phyloP scores from a whole-genome alignment of 1,140 invertebrate species.

The Stegodyphus dumicola region DNA sequence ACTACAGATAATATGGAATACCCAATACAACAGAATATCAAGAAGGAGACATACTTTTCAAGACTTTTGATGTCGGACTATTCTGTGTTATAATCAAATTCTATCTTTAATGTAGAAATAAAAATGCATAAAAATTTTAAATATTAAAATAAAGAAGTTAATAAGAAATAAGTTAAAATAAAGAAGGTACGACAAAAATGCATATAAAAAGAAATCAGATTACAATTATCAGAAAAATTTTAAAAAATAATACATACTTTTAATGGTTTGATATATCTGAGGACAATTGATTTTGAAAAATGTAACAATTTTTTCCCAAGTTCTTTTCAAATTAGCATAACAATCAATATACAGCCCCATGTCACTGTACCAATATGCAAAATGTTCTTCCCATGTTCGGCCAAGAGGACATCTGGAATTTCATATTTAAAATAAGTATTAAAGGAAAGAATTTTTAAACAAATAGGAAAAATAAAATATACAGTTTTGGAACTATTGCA shows the following conservation, averaged over 20 bases:
- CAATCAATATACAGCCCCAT: conserved; percentile 63
- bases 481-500: too few relatives aligned
- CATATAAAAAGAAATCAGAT: too few relatives aligned
- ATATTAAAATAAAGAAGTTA: too few relatives aligned
- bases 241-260: conserved; percentile 28
- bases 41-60: too few relatives aligned
- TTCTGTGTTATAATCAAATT: background rate
- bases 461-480: too few relatives aligned
- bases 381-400: conserved; percentile 61
- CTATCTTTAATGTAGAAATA: background rate
- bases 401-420: conserved; percentile 38
- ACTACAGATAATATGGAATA: too few relatives aligned
- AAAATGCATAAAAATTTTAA: background rate
- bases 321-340: conserved; percentile 61
- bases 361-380: conserved; percentile 62
- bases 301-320: conserved; percentile 64
- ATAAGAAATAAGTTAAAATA: too few relatives aligned
- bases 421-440: too few relatives aligned
- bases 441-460: background rate
- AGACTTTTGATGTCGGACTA: too few relatives aligned
- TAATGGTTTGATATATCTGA: conserved; percentile 54
- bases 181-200: conserved; percentile 5
- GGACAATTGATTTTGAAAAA: conserved; percentile 61
- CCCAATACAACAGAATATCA: too few relatives aligned
- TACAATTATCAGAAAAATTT: too few relatives aligned